phyloP scores from a whole-genome alignment of 2,113 vertebrate genomes.

The Lamprologus callipterus region DNA sequence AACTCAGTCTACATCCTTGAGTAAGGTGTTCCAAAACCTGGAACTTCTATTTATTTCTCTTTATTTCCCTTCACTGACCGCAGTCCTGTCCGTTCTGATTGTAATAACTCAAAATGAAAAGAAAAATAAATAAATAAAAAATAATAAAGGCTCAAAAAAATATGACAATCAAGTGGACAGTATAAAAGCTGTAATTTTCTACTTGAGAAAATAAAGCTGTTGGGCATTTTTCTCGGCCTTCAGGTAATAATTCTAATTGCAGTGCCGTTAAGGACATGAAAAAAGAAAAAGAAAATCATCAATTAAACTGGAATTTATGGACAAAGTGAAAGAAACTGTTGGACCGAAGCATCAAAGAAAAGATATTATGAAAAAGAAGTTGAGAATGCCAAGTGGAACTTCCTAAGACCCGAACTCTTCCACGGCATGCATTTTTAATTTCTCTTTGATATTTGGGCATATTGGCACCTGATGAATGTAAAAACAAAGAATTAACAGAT shows the following conservation, averaged over 20 bases:
- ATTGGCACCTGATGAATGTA: not conserved
- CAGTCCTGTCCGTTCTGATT: rapidly evolving
- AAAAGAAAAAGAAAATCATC: not conserved
- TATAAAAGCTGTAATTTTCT: not conserved
- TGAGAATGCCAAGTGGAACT: not conserved
- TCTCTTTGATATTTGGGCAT: not conserved
- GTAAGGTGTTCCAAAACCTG: rapidly evolving
- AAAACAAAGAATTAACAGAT: not conserved
- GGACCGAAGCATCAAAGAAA: slow-evolving; percentile 38
- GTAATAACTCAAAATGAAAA: not conserved
- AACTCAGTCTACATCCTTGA: not conserved
- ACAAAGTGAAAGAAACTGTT: not conserved
- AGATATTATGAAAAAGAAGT: slow-evolving; percentile 56
- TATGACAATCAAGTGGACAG: not conserved
- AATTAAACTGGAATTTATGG: slow-evolving; percentile 35
- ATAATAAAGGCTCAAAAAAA: not conserved
- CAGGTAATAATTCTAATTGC: not conserved
- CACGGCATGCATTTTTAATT: not conserved
- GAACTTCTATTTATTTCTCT: not conserved
- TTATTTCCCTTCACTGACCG: not conserved
- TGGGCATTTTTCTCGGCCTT: not conserved
- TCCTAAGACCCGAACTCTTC: rapidly evolving
- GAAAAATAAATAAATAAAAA: not conserved
- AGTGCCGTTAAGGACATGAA: rapidly evolving
- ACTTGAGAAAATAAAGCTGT: not conserved